Evolutionary conservation across 2,888 invertebrate genomes (phyloP).

Genomic region (Mallateleia sp.): DNA sequence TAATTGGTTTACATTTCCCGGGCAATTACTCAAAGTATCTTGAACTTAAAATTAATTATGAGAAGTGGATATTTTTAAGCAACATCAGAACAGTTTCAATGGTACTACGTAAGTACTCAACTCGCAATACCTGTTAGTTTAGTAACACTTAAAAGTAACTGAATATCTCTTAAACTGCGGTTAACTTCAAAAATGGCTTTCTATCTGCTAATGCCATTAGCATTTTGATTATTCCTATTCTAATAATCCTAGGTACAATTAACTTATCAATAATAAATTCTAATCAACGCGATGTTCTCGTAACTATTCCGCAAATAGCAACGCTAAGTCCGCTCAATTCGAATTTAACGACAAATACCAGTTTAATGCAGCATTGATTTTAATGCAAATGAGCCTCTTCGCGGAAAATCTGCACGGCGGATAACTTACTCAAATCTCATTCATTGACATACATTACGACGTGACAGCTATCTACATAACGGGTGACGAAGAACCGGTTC

Average conservation of each 20-base stretch:
- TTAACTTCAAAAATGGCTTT: no score
- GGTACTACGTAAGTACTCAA: no score
- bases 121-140: no score
- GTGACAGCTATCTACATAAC: constrained; percentile 47
- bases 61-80: no score
- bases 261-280: constrained; percentile 25
- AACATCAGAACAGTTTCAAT: no score
- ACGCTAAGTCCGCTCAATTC: constrained; percentile 14
- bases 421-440: constrained; percentile 57
- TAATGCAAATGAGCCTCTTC: constrained; percentile 59
- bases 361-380: constrained; percentile 43
- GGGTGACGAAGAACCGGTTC: constrained; percentile 49
- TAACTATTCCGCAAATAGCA: constrained; percentile 10
- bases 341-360: constrained; percentile 37
- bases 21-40: no score
- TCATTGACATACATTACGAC: constrained; percentile 61
- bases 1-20: no score
- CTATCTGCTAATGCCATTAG: no score
- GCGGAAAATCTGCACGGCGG: constrained; percentile 49
- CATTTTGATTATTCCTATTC: background rate
- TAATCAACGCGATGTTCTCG: constrained; percentile 6
- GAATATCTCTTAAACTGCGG: no score
- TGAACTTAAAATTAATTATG: no score
- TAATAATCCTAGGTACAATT: no score
- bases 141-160: no score